Conservation (phyloP, 2,113 vertebrate species). For the Catagonus wagneri region DNA sequence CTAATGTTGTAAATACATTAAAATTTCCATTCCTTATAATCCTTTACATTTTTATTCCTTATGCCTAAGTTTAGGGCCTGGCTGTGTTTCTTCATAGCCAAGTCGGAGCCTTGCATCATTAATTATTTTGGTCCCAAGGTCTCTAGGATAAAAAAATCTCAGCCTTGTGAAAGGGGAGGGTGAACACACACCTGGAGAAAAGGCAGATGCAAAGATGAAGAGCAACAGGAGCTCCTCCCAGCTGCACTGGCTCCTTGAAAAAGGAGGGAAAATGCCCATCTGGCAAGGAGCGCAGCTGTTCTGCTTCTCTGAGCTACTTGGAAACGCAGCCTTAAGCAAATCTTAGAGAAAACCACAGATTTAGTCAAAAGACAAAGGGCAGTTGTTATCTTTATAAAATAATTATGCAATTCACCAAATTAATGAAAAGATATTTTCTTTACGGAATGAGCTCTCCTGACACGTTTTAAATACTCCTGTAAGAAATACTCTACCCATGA, state of each 20-base stretch:
- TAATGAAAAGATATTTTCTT: constrained; percentile 4
- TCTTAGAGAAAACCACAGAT: background rate
- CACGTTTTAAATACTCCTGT: background rate
- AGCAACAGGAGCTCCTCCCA: background rate
- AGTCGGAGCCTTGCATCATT: constrained; percentile 8
- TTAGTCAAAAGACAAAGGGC: background rate
- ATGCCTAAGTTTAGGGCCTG: background rate
- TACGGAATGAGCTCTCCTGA: background rate
- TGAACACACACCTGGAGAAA: background rate
- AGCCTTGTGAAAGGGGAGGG: background rate
- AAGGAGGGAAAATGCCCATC: background rate
- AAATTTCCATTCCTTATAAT: background rate
- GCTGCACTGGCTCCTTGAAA: background rate
- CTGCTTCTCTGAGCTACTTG: background rate
- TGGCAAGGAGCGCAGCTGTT: background rate
- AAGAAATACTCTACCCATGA: background rate
- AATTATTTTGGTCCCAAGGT: constrained; percentile 42
- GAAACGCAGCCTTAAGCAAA: constrained; percentile 1
- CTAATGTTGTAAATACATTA: background rate
- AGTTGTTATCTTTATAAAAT: constrained; percentile 14
- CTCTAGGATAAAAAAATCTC: constrained; percentile 29
- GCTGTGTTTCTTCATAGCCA: background rate
- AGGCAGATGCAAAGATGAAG: background rate
- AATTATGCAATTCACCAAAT: background rate
- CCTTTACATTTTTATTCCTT: background rate